Evolutionary conservation across 2,113 vertebrate genomes (phyloP).

Genomic region (Girardinichthys multiradiatus): DNA sequence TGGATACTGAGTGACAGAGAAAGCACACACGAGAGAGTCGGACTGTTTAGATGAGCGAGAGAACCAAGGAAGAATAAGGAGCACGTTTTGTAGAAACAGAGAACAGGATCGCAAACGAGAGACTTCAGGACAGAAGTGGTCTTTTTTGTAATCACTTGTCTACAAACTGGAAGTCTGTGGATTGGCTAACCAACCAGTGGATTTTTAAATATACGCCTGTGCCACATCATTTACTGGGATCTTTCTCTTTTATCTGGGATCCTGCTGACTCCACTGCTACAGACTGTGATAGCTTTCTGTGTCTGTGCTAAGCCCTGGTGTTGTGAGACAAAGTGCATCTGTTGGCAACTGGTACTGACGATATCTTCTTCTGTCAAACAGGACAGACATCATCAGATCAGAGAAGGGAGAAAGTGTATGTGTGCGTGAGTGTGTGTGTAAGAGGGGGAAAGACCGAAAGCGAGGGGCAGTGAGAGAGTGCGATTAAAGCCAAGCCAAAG

Average conservation of each 20-base stretch:
- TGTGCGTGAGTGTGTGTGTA: conserved; percentile 17
- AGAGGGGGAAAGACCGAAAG: conserved; percentile 38
- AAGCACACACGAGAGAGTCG: conserved; percentile 57
- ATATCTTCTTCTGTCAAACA: conserved; percentile 70
- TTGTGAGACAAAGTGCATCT: conserved; percentile 73
- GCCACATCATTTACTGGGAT: conserved; percentile 57
- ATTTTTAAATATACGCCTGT: conserved; percentile 40
- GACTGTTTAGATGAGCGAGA: conserved; percentile 71
- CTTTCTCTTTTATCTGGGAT: conserved; percentile 33
- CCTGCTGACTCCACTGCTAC: conserved; percentile 21
- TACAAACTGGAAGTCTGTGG: conserved; percentile 54
- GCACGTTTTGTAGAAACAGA: conserved; percentile 74
- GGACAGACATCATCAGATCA: conserved; percentile 62
- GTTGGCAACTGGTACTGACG: conserved; percentile 63
- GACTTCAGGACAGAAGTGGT: conserved; percentile 69
- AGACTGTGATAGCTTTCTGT: conserved; percentile 50
- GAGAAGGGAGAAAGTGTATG: conserved; percentile 50
- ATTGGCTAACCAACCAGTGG: conserved; percentile 64
- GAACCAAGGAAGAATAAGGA: conserved; percentile 74
- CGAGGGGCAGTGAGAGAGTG: conserved; percentile 62
- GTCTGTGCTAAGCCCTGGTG: conserved; percentile 35
- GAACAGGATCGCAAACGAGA: conserved; percentile 72
- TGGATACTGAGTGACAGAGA: conserved; percentile 56
- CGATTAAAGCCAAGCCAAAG: conserved; percentile 65
- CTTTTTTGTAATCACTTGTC: conserved; percentile 49